Conservation (phyloP, 2,888 invertebrate species). For the Spatulosminthurus flaviceps region DNA sequence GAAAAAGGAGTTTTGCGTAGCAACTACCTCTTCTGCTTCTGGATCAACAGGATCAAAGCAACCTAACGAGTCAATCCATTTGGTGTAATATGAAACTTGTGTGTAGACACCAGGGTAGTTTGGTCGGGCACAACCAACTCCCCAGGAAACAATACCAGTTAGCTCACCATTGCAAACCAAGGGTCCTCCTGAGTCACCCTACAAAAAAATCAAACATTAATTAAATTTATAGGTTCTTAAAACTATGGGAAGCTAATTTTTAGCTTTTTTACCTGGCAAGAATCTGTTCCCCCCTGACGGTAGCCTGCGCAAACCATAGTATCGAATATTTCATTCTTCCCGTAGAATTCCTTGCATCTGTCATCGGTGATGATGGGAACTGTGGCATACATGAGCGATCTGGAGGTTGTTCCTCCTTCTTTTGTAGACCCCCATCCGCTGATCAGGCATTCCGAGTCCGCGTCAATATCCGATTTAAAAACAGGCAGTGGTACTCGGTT, state of each 20-base stretch:
- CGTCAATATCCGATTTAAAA: slow-evolving; percentile 50
- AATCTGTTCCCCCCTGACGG: slow-evolving; percentile 58
- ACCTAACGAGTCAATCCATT: slow-evolving; percentile 61
- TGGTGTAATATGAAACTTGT: slow-evolving; percentile 60
- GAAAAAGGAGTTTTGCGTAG: slow-evolving; percentile 19
- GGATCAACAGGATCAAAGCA: slow-evolving; percentile 47
- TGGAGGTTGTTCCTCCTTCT: slow-evolving; percentile 59
- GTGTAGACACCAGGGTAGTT: slow-evolving; percentile 50
- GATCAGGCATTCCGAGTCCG: slow-evolving; percentile 48
- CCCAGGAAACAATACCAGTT: slow-evolving; percentile 51
- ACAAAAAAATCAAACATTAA: not conserved
- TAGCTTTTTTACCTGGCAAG: slow-evolving; percentile 63
- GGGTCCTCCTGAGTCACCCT: slow-evolving; percentile 49
- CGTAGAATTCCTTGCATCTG: slow-evolving; percentile 58
- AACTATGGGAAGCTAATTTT: too few species aligned
- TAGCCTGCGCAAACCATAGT: slow-evolving; percentile 61
- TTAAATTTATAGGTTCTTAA: not conserved
- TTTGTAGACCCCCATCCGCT: slow-evolving; percentile 61
- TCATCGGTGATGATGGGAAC: slow-evolving; percentile 60
- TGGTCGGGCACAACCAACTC: slow-evolving; percentile 44
- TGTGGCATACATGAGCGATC: slow-evolving; percentile 58
- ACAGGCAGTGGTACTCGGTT: slow-evolving; percentile 57
- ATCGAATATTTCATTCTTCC: slow-evolving; percentile 59
- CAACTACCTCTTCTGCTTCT: not conserved
- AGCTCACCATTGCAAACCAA: slow-evolving; percentile 42